phyloP scores from a whole-genome alignment of 1,140 invertebrate species.

The Hycleus phaleratus region DNA sequence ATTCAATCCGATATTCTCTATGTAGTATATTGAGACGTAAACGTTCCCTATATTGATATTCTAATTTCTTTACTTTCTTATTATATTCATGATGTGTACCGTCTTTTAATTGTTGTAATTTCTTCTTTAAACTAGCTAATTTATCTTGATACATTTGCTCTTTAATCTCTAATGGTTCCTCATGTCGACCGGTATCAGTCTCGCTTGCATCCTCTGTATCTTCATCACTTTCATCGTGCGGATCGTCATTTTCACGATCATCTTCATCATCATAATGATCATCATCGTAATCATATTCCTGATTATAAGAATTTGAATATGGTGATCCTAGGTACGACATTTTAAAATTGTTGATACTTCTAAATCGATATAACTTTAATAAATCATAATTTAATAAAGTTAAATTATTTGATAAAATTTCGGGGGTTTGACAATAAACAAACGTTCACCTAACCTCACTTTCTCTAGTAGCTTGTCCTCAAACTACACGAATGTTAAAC shows the following conservation, averaged over 20 bases:
- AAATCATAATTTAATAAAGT: neutral
- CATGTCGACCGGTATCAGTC: constrained; percentile 73
- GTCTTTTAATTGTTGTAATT: constrained; percentile 80
- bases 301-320: constrained; percentile 27
- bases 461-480: neutral
- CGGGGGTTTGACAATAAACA: neutral
- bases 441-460: neutral
- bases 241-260: constrained; percentile 26
- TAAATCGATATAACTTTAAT: neutral
- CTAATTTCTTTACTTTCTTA: constrained; percentile 71
- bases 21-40: constrained; percentile 76
- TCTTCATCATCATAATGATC: constrained; percentile 27
- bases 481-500: too few relatives aligned
- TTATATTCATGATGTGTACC: constrained; percentile 81
- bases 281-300: constrained; percentile 33
- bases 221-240: constrained; percentile 30
- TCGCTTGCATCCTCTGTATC: constrained; percentile 87
- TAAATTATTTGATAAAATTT: neutral
- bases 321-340: constrained; percentile 31
- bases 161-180: constrained; percentile 79
- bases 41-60: constrained; percentile 72
- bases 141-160: constrained; percentile 96
- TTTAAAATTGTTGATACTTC: constrained; percentile 7
- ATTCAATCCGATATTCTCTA: constrained; percentile 74
- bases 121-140: constrained; percentile 79